These are phyloP conservation scores for Drosophila tripunctata DNA, from an alignment of 2,888 invertebrate species.

Conservation along the genomic window DNA sequence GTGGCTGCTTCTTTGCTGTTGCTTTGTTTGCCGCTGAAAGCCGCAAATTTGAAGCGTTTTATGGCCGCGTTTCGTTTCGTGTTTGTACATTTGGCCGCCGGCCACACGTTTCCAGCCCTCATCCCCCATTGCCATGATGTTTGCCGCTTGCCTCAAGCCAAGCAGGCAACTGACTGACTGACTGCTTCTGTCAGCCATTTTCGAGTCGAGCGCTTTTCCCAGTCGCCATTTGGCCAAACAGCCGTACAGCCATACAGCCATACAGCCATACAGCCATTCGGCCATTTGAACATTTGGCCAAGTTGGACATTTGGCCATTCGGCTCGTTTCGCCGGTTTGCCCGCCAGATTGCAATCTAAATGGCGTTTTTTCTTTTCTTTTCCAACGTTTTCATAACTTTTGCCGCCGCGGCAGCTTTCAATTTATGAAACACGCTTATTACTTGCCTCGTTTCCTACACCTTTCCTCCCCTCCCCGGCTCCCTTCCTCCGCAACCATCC, in stretches of 20 bases:
- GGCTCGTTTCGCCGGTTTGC: conserved; percentile 55
- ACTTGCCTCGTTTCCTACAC: conserved; percentile 37
- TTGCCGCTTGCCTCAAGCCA: too few relatives aligned
- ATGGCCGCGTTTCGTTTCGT: conserved; percentile 67
- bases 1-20: conserved; percentile 33
- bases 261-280: too few relatives aligned
- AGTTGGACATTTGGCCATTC: conserved; percentile 16
- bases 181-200: conserved; percentile 58
- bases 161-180: background rate
- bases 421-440: conserved; percentile 74
- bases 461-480: background rate
- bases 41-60: conserved; percentile 70
- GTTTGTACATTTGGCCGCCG: conserved; percentile 51
- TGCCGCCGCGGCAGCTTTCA: conserved; percentile 70
- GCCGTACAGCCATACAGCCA: too few relatives aligned
- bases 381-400: conserved; percentile 67
- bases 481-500: background rate
- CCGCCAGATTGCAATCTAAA: conserved; percentile 72
- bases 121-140: background rate
- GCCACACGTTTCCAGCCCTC: background rate
- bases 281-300: conserved; percentile 6
- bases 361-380: conserved; percentile 50
- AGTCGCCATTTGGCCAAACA: conserved; percentile 32
- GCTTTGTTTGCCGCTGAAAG: conserved; percentile 64
- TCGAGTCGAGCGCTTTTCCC: conserved; percentile 65